These are phyloP conservation scores for Propithecus perrieri DNA, from an alignment of 2,797 vertebrate species.

Conservation along the genomic window DNA sequence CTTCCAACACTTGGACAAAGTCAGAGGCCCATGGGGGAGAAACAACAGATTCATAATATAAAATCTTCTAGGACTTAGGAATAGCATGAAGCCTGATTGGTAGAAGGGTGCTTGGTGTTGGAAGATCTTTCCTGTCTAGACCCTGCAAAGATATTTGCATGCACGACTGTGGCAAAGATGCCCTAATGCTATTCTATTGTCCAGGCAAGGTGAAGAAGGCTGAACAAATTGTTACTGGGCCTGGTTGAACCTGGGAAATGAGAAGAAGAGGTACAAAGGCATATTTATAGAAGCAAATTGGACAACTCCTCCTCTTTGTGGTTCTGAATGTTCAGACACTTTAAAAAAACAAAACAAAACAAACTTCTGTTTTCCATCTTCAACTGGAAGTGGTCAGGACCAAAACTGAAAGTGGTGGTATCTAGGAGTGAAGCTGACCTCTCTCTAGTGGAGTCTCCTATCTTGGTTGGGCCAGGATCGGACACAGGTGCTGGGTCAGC, in stretches of 20 bases:
- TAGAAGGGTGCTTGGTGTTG: slow-evolving; percentile 11
- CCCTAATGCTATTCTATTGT: slow-evolving; percentile 30
- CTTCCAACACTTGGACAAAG: background rate
- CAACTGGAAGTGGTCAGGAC: slow-evolving; percentile 44
- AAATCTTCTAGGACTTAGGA: background rate
- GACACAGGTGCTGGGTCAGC: background rate
- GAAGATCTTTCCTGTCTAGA: background rate
- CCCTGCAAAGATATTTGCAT: background rate
- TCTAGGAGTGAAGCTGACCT: background rate
- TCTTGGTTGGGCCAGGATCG: background rate
- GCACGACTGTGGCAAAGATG: background rate
- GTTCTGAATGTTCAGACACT: slow-evolving; percentile 18
- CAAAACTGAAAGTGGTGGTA: background rate
- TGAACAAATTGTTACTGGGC: background rate
- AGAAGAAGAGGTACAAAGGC: background rate
- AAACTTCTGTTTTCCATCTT: slow-evolving; percentile 49
- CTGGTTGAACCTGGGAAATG: background rate
- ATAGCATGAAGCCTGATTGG: background rate
- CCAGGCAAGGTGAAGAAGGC: background rate
- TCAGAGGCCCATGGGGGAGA: background rate
- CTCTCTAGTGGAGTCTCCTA: background rate
- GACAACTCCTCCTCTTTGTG: background rate
- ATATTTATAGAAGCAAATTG: background rate
- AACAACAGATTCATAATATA: background rate
- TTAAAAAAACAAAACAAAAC: background rate